Base-by-base conservation (phyloP, 2,888 invertebrate genomes). In the Ophion ventricosus region DNA sequence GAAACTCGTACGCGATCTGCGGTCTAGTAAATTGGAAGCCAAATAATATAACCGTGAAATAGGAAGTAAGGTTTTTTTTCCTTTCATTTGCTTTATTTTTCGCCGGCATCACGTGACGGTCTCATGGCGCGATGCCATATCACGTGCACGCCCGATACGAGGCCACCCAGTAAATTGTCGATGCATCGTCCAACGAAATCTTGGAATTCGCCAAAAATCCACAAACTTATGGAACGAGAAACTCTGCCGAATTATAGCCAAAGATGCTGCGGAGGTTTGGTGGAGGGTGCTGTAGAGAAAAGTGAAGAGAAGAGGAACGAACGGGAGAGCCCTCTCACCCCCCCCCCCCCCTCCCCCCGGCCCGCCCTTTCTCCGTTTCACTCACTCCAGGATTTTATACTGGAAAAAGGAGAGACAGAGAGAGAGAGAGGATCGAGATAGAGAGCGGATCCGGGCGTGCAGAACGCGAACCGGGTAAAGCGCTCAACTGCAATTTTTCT, bases 401-500 rank as follows among this genome's bases (percentile, higher is more conserved):
- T 49, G 43, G 43, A n/a, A 66, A 73, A 23, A 35, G 57, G 56
- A 40, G 64, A 66, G 66, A 73, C 0, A 81, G 56, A 84, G 85
- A 87, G 86, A 85, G 78, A 84, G 82, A 80, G 67, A 23, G 67
- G 3, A 69, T n/a, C 40, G 49, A 76, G 75, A 82, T 73, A 75
- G 78, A 81, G 84, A 74, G 80, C 70, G 79, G 88, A 89, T 88
- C 85, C 91, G 91, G 88, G 91, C 93, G 92, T 92, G 93, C 92
- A 93, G 92, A 93, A 93, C 93, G 91, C 90, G 92, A 91, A 92
- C 91, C 91, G 91, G 90, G 92, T 91, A 93, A 93, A 93, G 92
- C 92, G 93, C 92, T 93, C 92, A 91, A 90, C 93, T 93, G 93
- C 93, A 93, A 93, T 93, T 93, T 93, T 93, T 93, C 93, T 93